Evolutionary conservation across 2,888 invertebrate species (phyloP), one percentile per base, ranked within the genome.

Genomic region (Philonicus albiceps): DNA sequence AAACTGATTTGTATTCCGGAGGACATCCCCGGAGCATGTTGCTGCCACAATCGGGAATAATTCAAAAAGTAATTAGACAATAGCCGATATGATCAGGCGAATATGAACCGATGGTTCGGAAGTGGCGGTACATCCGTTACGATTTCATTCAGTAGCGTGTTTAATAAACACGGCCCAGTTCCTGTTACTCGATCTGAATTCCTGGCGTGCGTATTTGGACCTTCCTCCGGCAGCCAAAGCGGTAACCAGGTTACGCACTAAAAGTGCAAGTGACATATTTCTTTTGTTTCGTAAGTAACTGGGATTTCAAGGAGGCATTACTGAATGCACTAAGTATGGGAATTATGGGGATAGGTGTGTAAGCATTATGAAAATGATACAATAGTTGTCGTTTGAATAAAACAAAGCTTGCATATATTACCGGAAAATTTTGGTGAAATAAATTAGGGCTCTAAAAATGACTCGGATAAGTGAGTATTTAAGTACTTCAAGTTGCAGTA

Each of bases 141-240:
- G 73, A 78, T 80, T 85, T 85, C 37, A 49, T 81, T 74, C 49
- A 31, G 81, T 1, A 16, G 73, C 2, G 43, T 19, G 43, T 40
- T 74, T 22, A 31, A 49, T 19, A 73, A 72, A 3, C 27, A 6
- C 22, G 27, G 31, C 27, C 11, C n/a, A 86, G 55, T 87, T 87
- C 87, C 87, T 87, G 87, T 87, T 87, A 85, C 40, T 81, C 31
- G 87, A 53, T 81, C 87, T 87, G 86, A 87, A 87, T 87, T 86
- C 87, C 87, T 34, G 22, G 43, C 34, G n/a, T 6, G 31, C 64
- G 19, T 64, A 34, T 83, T 37, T 83, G 64, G 83, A 72, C 37
- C 31, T 34, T 53, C 75, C 40, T 43, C 8, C 31, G n/a, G 27
- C 72, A 31, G 34, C 27, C 19, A 37, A 75, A 75, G 31, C 49